These are phyloP conservation scores for Dryocosmus kuriphilus DNA, from an alignment of 2,888 invertebrate genomes.

Conservation along the genomic window DNA sequence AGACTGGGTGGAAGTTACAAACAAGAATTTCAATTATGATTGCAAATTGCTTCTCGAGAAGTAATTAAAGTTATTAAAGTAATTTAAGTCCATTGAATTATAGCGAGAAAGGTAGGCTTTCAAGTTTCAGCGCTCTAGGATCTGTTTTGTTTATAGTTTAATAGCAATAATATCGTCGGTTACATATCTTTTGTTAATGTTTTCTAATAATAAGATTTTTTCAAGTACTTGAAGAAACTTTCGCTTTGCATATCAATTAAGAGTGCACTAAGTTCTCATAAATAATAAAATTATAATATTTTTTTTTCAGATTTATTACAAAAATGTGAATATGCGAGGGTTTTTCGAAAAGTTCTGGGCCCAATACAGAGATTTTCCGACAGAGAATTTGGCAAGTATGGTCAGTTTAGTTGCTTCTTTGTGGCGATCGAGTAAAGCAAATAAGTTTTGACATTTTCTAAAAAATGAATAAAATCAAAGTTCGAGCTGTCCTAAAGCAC, in stretches of 20 bases:
- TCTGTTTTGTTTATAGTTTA: neutral
- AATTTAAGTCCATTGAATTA: neutral
- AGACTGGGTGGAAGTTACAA: neutral
- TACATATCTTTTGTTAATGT: neutral
- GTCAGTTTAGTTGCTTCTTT: too few species aligned
- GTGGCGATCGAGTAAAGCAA: too few species aligned
- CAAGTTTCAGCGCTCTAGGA: neutral
- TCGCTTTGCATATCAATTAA: neutral
- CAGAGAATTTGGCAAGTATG: too few species aligned
- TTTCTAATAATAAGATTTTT: neutral
- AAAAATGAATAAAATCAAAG: too few species aligned
- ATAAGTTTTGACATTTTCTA: too few species aligned
- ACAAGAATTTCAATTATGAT: slow-evolving; percentile 21
- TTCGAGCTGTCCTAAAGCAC: too few species aligned
- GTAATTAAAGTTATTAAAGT: slow-evolving; percentile 12
- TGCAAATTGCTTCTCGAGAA: neutral
- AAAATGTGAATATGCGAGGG: too few species aligned
- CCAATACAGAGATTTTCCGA: too few species aligned
- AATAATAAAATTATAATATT: neutral
- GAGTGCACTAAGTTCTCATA: neutral
- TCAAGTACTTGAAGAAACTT: neutral
- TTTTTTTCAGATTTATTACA: too few species aligned
- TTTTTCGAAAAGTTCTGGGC: too few species aligned
- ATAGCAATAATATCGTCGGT: neutral
- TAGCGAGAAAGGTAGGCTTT: neutral